phyloP scores from a whole-genome alignment of 2,797 vertebrate genomes.

The Sylvilagus floridanus region DNA sequence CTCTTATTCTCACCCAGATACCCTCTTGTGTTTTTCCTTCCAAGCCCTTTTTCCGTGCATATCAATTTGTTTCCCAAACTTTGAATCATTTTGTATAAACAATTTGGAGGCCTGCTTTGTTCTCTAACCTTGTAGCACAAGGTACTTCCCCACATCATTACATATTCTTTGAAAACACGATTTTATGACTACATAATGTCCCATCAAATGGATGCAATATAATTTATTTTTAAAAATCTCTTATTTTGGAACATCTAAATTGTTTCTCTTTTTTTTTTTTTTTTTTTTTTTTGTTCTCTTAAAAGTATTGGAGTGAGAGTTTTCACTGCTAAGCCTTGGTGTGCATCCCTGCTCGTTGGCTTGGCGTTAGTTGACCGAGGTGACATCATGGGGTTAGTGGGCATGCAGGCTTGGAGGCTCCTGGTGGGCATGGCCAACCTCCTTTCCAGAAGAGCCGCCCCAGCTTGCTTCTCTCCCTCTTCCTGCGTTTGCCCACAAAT shows the following conservation, averaged over 20 bases:
- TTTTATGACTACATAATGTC: constrained; percentile 69
- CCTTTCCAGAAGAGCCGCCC: background rate
- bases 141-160: constrained; percentile 60
- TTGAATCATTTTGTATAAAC: constrained; percentile 39
- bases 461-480: fast-evolving
- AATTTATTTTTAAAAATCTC: constrained; percentile 66
- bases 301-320: background rate
- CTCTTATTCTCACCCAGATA: background rate
- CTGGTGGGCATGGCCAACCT: background rate
- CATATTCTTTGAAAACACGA: constrained; percentile 70
- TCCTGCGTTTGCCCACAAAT: background rate
- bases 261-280: background rate
- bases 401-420: background rate
- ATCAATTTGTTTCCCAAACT: constrained; percentile 21
- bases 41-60: background rate
- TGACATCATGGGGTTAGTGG: background rate
- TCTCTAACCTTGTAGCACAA: constrained; percentile 61
- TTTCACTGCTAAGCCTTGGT: background rate
- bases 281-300: constrained; percentile 16
- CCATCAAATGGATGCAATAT: constrained; percentile 43
- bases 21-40: constrained; percentile 7
- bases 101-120: constrained; percentile 55
- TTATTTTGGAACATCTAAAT: constrained; percentile 58
- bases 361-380: background rate
- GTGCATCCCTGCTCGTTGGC: background rate